A percentile compares a stretch with the other conserved stretches of the same genome.
Conservation (phyloP, 2,113 vertebrate species). For the Mionectes macconnelli region DNA sequence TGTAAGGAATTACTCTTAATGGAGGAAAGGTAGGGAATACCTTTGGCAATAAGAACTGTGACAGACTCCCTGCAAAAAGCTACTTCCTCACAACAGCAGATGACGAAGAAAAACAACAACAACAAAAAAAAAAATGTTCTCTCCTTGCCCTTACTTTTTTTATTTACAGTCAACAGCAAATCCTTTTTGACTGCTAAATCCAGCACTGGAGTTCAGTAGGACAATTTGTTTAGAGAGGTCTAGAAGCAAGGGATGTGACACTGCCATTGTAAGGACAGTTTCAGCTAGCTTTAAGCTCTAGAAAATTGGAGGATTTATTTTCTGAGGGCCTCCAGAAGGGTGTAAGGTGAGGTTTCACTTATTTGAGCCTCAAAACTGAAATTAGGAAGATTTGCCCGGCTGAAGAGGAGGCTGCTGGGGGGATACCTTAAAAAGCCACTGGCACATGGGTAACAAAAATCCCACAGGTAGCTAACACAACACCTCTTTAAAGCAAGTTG, state of each 20-base stretch:
- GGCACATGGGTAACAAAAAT: background rate
- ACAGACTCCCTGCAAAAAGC: background rate
- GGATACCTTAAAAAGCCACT: background rate
- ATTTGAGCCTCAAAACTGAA: background rate
- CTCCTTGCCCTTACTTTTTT: background rate
- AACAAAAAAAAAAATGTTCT: background rate
- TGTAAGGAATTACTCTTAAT: background rate
- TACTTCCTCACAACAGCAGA: background rate
- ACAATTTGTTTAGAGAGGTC: background rate
- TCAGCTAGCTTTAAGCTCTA: background rate
- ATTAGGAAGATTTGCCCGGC: background rate
- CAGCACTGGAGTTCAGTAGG: background rate
- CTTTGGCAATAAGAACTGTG: background rate
- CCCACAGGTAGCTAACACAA: accelerated
- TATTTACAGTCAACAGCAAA: background rate
- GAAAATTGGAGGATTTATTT: background rate
- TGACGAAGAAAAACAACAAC: background rate
- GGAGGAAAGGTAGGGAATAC: background rate
- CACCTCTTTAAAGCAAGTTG: background rate
- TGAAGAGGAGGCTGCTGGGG: background rate
- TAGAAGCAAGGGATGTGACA: background rate
- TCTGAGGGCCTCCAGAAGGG: background rate
- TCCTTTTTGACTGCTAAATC: background rate
- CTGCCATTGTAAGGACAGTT: background rate
- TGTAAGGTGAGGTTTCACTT: background rate